These are phyloP conservation scores for Calephelis perditalis DNA, from an alignment of 2,888 invertebrate genomes.

Conservation along the genomic window DNA sequence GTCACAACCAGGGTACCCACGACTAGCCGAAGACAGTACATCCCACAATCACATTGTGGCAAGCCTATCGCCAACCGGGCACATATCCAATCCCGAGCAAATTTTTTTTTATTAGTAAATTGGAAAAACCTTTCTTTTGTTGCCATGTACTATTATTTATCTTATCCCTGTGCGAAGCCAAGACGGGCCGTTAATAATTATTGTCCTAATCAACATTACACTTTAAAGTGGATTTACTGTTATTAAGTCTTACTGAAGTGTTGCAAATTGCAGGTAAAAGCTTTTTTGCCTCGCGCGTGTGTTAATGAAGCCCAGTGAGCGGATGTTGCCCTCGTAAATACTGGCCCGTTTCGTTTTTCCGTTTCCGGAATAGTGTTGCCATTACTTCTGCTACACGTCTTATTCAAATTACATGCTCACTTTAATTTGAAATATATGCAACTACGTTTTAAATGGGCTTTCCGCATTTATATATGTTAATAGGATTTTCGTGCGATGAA, in stretches of 20 bases:
- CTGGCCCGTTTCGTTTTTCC: slow-evolving; percentile 72
- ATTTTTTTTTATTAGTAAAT: too few relatives aligned
- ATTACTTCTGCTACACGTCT: slow-evolving; percentile 67
- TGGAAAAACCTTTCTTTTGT: too few relatives aligned
- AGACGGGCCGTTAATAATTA: too few relatives aligned
- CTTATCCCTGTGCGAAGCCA: too few relatives aligned
- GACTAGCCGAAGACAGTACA: too few relatives aligned
- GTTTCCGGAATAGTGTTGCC: slow-evolving; percentile 64
- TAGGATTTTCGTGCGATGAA: slow-evolving; percentile 16
- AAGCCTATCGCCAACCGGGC: too few relatives aligned
- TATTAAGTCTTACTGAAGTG: slow-evolving; percentile 22
- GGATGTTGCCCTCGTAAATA: slow-evolving; percentile 73
- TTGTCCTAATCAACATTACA: neutral
- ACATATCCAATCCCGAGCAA: too few relatives aligned
- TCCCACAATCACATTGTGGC: too few relatives aligned
- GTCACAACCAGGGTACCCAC: too few relatives aligned
- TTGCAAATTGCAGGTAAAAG: slow-evolving; percentile 27
- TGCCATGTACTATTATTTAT: too few relatives aligned
- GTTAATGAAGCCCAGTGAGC: slow-evolving; percentile 60
- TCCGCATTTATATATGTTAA: slow-evolving; percentile 14
- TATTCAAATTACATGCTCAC: slow-evolving; percentile 59
- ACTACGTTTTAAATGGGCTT: slow-evolving; percentile 14
- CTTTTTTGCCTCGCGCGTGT: slow-evolving; percentile 42
- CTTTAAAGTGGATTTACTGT: slow-evolving; percentile 3
- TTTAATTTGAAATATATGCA: slow-evolving; percentile 42